phyloP scores from a whole-genome alignment of 2,888 invertebrate species.

The Campoletis raptor region DNA sequence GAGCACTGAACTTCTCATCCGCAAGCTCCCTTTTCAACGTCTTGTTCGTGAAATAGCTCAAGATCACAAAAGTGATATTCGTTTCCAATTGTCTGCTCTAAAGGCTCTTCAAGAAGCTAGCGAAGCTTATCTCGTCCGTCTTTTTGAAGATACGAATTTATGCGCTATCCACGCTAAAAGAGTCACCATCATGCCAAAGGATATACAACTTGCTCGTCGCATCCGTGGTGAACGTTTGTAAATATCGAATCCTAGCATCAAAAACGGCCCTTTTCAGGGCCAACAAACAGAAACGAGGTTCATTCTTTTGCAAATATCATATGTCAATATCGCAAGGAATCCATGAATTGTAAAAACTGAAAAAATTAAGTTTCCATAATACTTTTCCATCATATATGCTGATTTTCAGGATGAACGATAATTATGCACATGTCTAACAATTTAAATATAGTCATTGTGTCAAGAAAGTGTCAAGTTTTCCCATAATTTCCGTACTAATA shows the following conservation, averaged over 20 bases:
- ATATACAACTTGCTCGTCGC: constrained; percentile 84
- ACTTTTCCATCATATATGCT: no score
- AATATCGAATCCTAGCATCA: neutral
- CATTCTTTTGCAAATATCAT: no score
- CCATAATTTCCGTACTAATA: no score
- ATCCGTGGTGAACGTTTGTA: constrained; percentile 13
- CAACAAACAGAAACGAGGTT: neutral
- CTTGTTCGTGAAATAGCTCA: constrained; percentile 91
- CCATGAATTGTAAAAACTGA: no score
- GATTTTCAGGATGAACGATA: no score
- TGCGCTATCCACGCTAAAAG: constrained; percentile 92
- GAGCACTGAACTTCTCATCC: constrained; percentile 89
- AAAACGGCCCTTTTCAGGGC: constrained; percentile 42
- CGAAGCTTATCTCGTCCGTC: constrained; percentile 88
- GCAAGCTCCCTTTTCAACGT: constrained; percentile 90
- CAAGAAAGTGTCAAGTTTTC: no score
- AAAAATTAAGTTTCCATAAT: no score
- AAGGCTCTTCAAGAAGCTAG: constrained; percentile 89
- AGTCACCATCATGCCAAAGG: constrained; percentile 89
- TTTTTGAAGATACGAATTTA: constrained; percentile 92
- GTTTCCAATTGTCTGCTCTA: constrained; percentile 90
- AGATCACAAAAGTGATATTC: constrained; percentile 90
- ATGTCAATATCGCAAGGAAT: no score
- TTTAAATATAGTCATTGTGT: no score
- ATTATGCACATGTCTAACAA: no score